Evolutionary conservation across 2,888 invertebrate genomes (phyloP).

Genomic region (Plebejus anna): DNA sequence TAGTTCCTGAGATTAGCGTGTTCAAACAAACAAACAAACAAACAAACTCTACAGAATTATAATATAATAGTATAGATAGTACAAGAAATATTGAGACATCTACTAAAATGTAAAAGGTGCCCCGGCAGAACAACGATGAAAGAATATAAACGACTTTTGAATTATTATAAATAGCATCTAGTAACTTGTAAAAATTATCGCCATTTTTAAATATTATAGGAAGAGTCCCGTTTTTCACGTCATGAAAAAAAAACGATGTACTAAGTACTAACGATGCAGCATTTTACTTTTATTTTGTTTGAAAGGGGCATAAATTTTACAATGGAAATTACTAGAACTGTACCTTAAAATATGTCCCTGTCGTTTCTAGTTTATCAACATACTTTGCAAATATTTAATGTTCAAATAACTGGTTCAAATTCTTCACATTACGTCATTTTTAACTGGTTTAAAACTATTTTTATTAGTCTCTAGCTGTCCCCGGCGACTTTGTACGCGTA

Average conservation of each 20-base stretch:
- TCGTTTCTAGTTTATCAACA: neutral
- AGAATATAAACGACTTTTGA: neutral
- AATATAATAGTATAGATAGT: no score
- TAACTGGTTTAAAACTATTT: neutral
- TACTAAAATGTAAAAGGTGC: neutral
- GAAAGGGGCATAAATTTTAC: neutral
- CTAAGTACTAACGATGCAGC: neutral
- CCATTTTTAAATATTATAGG: neutral
- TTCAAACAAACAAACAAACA: no score
- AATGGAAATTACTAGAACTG: neutral
- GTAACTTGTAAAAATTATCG: slow-evolving; percentile 1
- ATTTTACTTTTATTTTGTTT: neutral
- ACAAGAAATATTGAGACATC: no score
- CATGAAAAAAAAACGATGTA: neutral
- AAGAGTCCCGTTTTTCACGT: neutral
- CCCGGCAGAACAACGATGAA: neutral
- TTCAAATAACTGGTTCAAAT: neutral
- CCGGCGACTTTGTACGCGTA: no score
- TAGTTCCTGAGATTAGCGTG: no score
- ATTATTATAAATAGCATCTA: neutral
- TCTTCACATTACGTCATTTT: neutral
- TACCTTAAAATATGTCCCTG: neutral
- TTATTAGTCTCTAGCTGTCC: neutral
- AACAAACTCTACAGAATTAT: no score
- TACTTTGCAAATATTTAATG: neutral